phyloP scores from a whole-genome alignment of 2,113 vertebrate species.

The Ancistrus triradiatus region DNA sequence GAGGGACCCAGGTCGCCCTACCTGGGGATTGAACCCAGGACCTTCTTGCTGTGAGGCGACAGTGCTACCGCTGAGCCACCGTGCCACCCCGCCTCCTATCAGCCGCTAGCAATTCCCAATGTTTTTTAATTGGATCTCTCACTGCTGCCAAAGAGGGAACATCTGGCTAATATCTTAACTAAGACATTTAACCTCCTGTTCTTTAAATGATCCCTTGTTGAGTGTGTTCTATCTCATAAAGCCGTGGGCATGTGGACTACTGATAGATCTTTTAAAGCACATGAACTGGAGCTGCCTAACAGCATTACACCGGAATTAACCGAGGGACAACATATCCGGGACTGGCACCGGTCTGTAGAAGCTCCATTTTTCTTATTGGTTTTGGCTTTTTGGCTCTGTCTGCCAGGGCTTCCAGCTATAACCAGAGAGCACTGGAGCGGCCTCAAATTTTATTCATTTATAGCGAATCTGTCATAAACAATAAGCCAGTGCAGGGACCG shows the following conservation, averaged over 20 bases:
- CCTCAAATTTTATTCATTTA: too few relatives aligned
- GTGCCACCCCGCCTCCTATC: background rate
- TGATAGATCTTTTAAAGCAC: constrained; percentile 1
- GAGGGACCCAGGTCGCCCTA: too few relatives aligned
- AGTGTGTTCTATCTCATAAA: constrained; percentile 9
- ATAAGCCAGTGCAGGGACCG: too few relatives aligned
- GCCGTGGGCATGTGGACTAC: constrained; percentile 7
- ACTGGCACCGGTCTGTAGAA: background rate
- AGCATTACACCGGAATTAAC: background rate
- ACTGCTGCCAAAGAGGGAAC: constrained; percentile 6
- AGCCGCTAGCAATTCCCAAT: background rate
- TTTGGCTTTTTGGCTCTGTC: too few relatives aligned
- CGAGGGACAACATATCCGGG: too few relatives aligned
- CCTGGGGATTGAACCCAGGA: too few relatives aligned
- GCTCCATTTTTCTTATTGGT: too few relatives aligned
- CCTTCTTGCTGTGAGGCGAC: too few relatives aligned
- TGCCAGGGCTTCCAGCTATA: too few relatives aligned
- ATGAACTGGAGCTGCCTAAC: background rate
- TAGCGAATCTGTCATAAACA: too few relatives aligned
- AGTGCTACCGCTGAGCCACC: too few relatives aligned
- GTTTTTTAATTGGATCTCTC: constrained; percentile 15
- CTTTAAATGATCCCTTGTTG: constrained; percentile 18
- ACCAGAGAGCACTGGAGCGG: too few relatives aligned
- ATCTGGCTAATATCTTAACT: constrained; percentile 19
- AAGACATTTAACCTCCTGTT: constrained; percentile 12